phyloP scores from a whole-genome alignment of 2,113 vertebrate species.

The Oncorhynchus keta region DNA sequence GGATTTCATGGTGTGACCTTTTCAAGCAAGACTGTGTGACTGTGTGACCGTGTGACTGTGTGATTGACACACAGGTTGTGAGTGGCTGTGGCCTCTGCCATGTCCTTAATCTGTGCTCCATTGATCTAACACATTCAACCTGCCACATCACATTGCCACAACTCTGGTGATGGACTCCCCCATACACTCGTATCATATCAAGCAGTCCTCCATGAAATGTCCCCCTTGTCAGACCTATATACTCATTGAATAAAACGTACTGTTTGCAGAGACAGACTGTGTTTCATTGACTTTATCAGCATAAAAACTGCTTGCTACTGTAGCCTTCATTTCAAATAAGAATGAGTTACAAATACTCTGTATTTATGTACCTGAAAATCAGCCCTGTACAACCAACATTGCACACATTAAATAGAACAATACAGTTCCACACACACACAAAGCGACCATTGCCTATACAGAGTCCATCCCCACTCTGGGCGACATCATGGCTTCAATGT shows the following conservation, averaged over 20 bases:
- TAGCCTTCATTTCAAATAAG: neutral
- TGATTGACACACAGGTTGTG: constrained; percentile 63
- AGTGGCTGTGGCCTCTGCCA: constrained; percentile 42
- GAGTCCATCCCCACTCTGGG: constrained; percentile 10
- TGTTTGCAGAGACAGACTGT: neutral
- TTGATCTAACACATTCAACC: constrained; percentile 68
- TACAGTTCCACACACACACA: neutral
- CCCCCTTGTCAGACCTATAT: no score
- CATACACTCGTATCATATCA: constrained; percentile 60
- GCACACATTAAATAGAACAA: neutral
- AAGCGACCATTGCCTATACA: neutral
- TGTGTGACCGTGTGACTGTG: constrained; percentile 25
- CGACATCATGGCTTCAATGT: constrained; percentile 24
- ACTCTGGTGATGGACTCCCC: constrained; percentile 50
- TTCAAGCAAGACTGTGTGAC: constrained; percentile 5
- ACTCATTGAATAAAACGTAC: neutral
- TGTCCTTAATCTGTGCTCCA: constrained; percentile 59
- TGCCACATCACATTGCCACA: constrained; percentile 38
- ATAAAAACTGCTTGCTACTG: neutral
- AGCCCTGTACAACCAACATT: neutral
- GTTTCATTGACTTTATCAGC: neutral
- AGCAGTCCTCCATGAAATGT: constrained; percentile 1
- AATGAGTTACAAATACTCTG: neutral
- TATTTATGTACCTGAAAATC: neutral
- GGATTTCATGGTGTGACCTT: constrained; percentile 63